Percentiles rank a stretch among this genome's conserved stretches.
Conservation (phyloP, 2,113 vertebrate genomes). For the Ochotona princeps region DNA sequence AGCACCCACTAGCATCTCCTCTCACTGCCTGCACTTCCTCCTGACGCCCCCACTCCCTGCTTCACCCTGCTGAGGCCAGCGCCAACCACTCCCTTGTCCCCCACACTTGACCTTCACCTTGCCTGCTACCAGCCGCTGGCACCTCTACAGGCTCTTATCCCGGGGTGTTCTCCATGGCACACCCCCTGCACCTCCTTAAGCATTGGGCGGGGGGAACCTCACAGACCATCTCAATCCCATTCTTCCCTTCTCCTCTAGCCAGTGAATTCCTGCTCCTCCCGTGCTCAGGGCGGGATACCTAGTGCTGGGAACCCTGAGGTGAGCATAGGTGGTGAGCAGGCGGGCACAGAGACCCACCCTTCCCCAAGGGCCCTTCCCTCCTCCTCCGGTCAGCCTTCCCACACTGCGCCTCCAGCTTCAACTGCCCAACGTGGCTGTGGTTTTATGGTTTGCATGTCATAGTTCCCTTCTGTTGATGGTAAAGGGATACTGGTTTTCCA, state of each 20-base stretch:
- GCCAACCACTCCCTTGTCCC: background rate
- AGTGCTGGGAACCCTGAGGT: background rate
- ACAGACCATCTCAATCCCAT: fast-evolving
- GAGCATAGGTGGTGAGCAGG: background rate
- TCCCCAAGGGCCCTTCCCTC: background rate
- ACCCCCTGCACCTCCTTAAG: background rate
- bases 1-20: no score
- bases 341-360: no score
- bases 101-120: background rate
- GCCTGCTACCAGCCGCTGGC: background rate
- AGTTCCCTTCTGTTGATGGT: background rate
- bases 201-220: no score
- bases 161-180: background rate
- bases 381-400: background rate
- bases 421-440: background rate
- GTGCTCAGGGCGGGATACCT: background rate
- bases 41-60: no score
- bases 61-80: no score
- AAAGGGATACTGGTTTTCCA: background rate
- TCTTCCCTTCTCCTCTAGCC: background rate
- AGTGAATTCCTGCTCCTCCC: background rate
- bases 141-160: background rate
- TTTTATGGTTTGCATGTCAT: background rate
- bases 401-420: background rate
- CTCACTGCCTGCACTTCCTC: no score